These are phyloP conservation scores for Arvicanthis niloticus DNA, from an alignment of 2,113 vertebrate species.

Conservation along the genomic window DNA sequence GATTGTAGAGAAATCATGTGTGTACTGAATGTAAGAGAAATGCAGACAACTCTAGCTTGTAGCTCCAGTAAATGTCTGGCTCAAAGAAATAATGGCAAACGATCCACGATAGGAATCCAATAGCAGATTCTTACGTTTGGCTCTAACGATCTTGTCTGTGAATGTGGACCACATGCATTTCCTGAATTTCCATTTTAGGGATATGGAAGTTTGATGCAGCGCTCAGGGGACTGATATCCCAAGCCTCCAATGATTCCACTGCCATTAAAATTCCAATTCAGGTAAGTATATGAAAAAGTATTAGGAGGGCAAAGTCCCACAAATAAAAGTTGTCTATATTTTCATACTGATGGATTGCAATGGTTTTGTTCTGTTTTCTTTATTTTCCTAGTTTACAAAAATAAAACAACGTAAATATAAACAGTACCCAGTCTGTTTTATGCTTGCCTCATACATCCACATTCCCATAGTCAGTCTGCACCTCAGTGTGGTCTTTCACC, in stretches of 20 bases:
- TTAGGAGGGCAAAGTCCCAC: neutral
- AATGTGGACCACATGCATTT: neutral
- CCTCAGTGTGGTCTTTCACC: neutral
- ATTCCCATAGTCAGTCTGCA: neutral
- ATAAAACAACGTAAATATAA: neutral
- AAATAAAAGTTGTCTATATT: neutral
- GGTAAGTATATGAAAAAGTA: neutral
- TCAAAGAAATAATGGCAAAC: neutral
- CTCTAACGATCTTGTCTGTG: neutral
- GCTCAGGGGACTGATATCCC: neutral
- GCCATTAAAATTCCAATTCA: neutral
- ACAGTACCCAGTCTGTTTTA: neutral
- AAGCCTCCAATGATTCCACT: conserved; percentile 2
- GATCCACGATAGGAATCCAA: neutral
- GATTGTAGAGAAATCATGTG: neutral
- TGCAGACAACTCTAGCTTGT: neutral
- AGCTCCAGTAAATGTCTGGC: neutral
- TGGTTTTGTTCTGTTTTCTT: neutral
- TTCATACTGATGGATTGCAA: neutral
- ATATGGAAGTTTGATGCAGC: neutral
- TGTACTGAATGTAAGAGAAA: neutral
- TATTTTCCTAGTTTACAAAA: conserved; percentile 53
- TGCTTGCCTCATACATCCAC: neutral
- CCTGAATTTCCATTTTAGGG: neutral
- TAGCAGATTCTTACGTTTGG: neutral